These are phyloP conservation scores for Lepetodrilus schrolli DNA, from an alignment of 2,888 invertebrate genomes.

Conservation along the genomic window DNA sequence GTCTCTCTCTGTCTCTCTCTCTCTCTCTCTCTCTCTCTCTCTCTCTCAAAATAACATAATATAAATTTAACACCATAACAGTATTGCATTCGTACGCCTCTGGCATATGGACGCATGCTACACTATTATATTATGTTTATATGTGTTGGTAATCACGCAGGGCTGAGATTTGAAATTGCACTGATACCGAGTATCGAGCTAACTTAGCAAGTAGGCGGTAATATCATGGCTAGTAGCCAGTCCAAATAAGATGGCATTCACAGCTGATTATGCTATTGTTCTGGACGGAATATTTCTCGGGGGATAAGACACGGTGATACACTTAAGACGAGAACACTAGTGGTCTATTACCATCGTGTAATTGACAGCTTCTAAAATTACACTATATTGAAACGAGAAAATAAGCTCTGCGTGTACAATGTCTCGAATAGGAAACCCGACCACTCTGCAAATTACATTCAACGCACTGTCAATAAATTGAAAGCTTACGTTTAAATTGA, in stretches of 20 bases:
- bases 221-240: background rate
- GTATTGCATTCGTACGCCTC: too few species aligned
- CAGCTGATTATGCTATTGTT: constrained; percentile 13
- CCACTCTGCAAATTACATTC: constrained; percentile 29
- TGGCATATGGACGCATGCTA: too few species aligned
- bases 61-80: too few species aligned
- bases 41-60: too few species aligned
- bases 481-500: constrained; percentile 29
- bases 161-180: constrained; percentile 1
- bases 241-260: constrained; percentile 10
- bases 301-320: constrained; percentile 17
- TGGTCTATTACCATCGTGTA: constrained; percentile 12
- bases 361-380: constrained; percentile 28
- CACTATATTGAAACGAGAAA: constrained; percentile 29
- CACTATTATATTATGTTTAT: too few species aligned
- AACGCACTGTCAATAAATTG: constrained; percentile 29
- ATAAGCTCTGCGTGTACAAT: constrained; percentile 22
- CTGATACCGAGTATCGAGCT: background rate
- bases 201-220: background rate
- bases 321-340: background rate
- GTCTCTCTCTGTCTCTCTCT: background rate
- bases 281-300: constrained; percentile 6
- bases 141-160: too few species aligned
- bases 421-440: constrained; percentile 13
- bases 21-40: background rate